Percentiles rank a stretch among this genome's conserved stretches.
Evolutionary conservation across 2,888 invertebrate species (phyloP).

Genomic region (Plebejus argus): DNA sequence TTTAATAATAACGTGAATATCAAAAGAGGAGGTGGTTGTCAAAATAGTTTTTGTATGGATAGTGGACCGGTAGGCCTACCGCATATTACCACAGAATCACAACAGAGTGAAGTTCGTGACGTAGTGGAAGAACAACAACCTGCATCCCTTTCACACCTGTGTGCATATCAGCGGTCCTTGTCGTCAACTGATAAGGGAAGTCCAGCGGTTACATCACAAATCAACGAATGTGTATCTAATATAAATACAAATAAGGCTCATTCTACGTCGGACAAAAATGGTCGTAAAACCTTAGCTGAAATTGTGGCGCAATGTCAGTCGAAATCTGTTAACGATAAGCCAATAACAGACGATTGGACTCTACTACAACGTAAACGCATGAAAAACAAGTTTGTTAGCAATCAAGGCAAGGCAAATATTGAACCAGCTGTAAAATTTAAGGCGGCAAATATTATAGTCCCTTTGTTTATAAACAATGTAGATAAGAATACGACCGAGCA

Average conservation of each 20-base stretch:
- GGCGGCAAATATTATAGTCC: neutral
- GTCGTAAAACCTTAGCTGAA: neutral
- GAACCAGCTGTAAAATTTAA: neutral
- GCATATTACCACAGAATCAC: neutral
- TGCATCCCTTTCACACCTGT: neutral
- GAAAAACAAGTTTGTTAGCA: neutral
- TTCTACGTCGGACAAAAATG: neutral
- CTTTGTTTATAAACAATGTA: constrained; percentile 24
- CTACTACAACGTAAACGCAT: neutral
- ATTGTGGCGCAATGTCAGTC: neutral
- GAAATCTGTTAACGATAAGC: neutral
- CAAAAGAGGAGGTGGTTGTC: neutral
- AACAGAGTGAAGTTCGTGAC: neutral
- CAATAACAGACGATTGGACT: neutral
- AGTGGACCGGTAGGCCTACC: neutral
- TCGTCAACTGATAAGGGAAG: neutral
- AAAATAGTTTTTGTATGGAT: neutral
- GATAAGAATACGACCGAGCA: neutral
- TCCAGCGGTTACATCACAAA: neutral
- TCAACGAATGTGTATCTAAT: neutral
- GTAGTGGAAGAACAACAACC: neutral
- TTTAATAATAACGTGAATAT: too few species aligned
- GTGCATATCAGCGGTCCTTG: neutral
- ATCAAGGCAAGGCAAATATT: neutral
- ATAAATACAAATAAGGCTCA: neutral